Conservation (phyloP, 1,140 invertebrate species). For the Drosophila santomea region DNA sequence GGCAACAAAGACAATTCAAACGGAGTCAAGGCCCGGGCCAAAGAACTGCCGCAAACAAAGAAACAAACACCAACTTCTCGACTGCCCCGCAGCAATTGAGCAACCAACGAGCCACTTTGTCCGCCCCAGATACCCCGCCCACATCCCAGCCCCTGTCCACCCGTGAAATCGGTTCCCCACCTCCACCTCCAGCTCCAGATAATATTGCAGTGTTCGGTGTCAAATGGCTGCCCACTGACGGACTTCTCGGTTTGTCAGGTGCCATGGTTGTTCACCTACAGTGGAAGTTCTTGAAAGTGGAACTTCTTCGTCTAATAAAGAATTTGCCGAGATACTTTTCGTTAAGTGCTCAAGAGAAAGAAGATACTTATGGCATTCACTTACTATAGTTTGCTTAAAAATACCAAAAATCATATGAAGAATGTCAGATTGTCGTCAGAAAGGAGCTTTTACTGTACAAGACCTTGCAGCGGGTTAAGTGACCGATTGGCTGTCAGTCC, state of each 20-base stretch:
- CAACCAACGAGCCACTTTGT: conserved; percentile 36
- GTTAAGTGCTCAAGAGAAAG: too few species aligned
- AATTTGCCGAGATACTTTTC: too few species aligned
- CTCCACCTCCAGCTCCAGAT: conserved; percentile 8
- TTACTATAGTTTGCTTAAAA: too few species aligned
- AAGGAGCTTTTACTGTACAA: neutral
- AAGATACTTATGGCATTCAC: too few species aligned
- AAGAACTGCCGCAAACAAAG: conserved; percentile 58
- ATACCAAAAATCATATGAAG: too few species aligned
- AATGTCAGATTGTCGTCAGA: neutral
- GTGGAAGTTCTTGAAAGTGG: conserved; percentile 2
- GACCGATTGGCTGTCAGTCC: conserved; percentile 22
- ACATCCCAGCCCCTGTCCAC: neutral
- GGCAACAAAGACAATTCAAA: conserved; percentile 68
- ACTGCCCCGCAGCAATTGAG: conserved; percentile 53
- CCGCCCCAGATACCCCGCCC: neutral
- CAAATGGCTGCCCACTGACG: conserved; percentile 61
- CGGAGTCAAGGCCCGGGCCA: conserved; percentile 72
- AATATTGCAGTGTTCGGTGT: conserved; percentile 47
- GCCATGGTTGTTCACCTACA: conserved; percentile 4
- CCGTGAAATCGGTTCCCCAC: neutral
- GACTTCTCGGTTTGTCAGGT: conserved; percentile 37
- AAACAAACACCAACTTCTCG: conserved; percentile 31
- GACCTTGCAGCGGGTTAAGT: conserved; percentile 28
- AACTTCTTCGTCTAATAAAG: neutral